Base-by-base conservation (phyloP, 2,888 invertebrate genomes). In the Pheosia gnoma region DNA sequence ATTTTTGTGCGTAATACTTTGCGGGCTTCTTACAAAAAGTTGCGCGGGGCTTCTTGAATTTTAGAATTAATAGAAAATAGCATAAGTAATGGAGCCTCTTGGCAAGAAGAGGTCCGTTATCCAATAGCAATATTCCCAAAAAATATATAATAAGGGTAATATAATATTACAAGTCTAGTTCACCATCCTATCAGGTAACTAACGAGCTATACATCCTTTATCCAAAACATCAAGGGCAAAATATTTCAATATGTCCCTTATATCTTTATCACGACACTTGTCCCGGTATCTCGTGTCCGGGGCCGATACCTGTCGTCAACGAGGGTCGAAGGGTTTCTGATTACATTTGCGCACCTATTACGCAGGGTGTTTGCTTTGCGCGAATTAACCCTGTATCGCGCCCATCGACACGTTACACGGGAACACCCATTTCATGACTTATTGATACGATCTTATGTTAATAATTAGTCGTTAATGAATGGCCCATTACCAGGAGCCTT, bases 261-360 rank as follows among this genome's bases (percentile, higher is more conserved):
- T 37, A 39, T 55, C 38, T 55, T 47, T 38, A 47, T 55, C 45
- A 37, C 37, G 54, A 36, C 38, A 25, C 45, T 47, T 7, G 43
- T 8, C 25, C 0, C 45, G 41, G 59, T 37, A 8, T 39, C 41
- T 5, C 37, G 53, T 53, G 53, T 53, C 53, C 25, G 9, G 10
- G 37, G 38, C 25, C 37, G 53, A 25, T 51, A 51, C 51, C 51
- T 51, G 53, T 53, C 37, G 53, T 25, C 37, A 62, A 61, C 61
- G 61, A 54, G 62, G 64, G 58, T 13, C 58, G 61, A 43, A 55
- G 59, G 62, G 60, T 63, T 55, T 61, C 52, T 62, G 65, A 59
- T 66, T 59, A 57, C 73, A 61, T 73, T 67, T 67, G 71, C 60
- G 62, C 63, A 59, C 59, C 60, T 70, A 70, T 70, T 70, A 73